Percentiles rank a stretch among this genome's conserved stretches.
Conservation (phyloP, 2,888 invertebrate species). For the Drosophila flavopinicola region DNA sequence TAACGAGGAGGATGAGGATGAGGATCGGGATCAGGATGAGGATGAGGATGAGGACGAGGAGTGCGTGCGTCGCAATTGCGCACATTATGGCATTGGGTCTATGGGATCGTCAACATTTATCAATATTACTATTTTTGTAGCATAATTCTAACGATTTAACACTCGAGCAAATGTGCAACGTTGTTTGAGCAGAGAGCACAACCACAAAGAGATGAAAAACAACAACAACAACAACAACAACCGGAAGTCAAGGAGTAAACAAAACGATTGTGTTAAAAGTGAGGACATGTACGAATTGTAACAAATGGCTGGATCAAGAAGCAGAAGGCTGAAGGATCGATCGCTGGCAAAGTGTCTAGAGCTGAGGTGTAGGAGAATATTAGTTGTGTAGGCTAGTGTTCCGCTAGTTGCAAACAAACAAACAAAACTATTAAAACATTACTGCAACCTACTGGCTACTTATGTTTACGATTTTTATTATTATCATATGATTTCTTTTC, state of each 20-base stretch:
- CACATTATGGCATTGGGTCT: slow-evolving; percentile 20
- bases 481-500: slow-evolving; percentile 5
- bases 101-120: slow-evolving; percentile 47
- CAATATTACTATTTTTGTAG: slow-evolving; percentile 68
- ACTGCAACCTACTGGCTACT: slow-evolving; percentile 29
- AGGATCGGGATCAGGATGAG: background rate
- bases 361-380: background rate
- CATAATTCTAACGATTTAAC: slow-evolving; percentile 58
- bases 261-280: background rate
- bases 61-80: slow-evolving; percentile 1
- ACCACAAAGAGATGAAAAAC: background rate
- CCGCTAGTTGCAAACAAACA: slow-evolving; percentile 27
- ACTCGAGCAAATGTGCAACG: slow-evolving; percentile 6
- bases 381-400: slow-evolving; percentile 8
- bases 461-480: slow-evolving; percentile 18
- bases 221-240: slow-evolving; percentile 1
- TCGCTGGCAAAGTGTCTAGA: background rate
- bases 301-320: slow-evolving; percentile 1
- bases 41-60: background rate
- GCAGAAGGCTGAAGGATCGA: background rate
- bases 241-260: background rate
- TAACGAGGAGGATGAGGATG: slow-evolving; percentile 1
- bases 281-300: background rate
- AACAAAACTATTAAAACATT: slow-evolving; percentile 15
- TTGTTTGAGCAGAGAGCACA: no score